Evolutionary conservation across 2,888 invertebrate species (phyloP), one percentile per base, ranked within the genome.

Genomic region (Parnassius orleans): DNA sequence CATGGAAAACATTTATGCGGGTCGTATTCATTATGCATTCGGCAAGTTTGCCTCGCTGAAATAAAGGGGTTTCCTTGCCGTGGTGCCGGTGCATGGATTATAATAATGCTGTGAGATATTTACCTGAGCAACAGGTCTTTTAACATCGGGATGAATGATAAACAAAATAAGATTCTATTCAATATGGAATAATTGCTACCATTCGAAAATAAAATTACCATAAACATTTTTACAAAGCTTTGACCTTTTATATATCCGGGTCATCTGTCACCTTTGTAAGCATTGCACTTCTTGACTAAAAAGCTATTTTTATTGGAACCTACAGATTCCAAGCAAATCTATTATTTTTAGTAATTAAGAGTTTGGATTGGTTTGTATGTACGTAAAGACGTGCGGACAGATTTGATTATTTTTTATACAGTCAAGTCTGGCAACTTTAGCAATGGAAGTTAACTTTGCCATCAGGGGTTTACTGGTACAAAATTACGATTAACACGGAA

Each of bases 1-100:
- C 59, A 44, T 63, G 15, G 19, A 53, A 55, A 63, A 61, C 57
- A 63, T 65, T 62, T 63, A 67, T 65, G 68, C 68, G 67, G 68
- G 66, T 61, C 58, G 51, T 64, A 68, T 65, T 65, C 52, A 65
- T 66, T 66, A 64, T 66, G 53, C 65, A 60, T 63, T 19, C 41
- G 53, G n/a, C 41, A 42, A 42, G 33, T 46, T 41, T 44, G 12
- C 44, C 57, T 19, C 44, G 43, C 58, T 54, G 62, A 11, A 43
- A 42, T 33, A 33, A 33, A 44, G 42, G 44, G 61, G 15, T 52
- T 57, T 52, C 46, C 52, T 46, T 55, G 9, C 47, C 52, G 61
- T 42, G 14, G 14, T 51, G 56, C 51, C 33, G 56, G 51, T 15
- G n/a, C 24, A 43, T 51, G 50, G 51, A 33, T 42, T 46, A 60